These are phyloP conservation scores for Troides helena DNA, from an alignment of 2,888 invertebrate species.

Conservation along the genomic window DNA sequence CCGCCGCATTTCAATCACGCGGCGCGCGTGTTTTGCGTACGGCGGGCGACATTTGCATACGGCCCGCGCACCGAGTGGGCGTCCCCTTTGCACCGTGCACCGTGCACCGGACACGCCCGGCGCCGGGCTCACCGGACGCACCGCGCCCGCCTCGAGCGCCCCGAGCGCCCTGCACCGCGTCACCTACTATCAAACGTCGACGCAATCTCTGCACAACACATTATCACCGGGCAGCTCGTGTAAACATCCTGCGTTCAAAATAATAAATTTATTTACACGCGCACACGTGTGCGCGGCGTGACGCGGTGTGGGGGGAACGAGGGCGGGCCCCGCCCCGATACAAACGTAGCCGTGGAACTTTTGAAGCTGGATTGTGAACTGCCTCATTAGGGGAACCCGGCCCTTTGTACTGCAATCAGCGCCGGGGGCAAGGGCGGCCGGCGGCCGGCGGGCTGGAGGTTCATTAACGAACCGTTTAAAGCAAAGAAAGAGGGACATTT, in stretches of 20 bases:
- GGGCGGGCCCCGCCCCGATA: slow-evolving; percentile 46
- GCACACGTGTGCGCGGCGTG: neutral
- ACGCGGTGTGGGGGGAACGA: neutral
- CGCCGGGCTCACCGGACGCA: neutral
- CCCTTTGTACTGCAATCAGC: slow-evolving; percentile 66
- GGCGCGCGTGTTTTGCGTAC: neutral
- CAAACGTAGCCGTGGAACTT: slow-evolving; percentile 58
- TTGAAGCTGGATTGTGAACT: slow-evolving; percentile 48
- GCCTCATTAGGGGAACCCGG: slow-evolving; percentile 64
- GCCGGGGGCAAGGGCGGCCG: slow-evolving; percentile 31
- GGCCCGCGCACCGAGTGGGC: neutral
- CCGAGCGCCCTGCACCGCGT: too few relatives aligned
- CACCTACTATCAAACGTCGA: too few relatives aligned
- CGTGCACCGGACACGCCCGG: neutral
- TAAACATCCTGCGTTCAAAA: too few relatives aligned
- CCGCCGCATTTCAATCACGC: slow-evolving; percentile 2
- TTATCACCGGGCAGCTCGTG: too few relatives aligned
- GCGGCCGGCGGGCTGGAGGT: slow-evolving; percentile 39
- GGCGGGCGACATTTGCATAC: neutral
- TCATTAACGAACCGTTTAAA: slow-evolving; percentile 78
- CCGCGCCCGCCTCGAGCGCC: neutral
- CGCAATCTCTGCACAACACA: too few relatives aligned
- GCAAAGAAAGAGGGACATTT: slow-evolving; percentile 60
- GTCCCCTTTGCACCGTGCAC: neutral
- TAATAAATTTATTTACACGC: too few relatives aligned